Evolutionary conservation across 2,113 vertebrate species (phyloP).

Genomic region (Peromyscus leucopus): DNA sequence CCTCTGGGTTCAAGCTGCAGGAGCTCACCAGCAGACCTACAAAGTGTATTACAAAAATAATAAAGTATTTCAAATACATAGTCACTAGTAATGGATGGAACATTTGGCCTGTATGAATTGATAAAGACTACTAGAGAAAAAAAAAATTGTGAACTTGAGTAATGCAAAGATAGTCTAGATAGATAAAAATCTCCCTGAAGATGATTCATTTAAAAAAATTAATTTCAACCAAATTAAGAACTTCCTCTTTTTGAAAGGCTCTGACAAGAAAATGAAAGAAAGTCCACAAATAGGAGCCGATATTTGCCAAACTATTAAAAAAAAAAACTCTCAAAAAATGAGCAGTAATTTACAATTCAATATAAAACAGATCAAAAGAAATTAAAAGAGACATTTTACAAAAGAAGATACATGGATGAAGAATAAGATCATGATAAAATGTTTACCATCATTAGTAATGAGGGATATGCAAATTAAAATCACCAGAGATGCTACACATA

Average conservation of each 20-base stretch:
- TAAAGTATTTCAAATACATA: background rate
- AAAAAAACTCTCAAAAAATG: constrained; percentile 1
- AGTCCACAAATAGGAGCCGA: fast-evolving
- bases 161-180: constrained; percentile 4
- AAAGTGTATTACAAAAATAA: background rate
- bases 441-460: background rate
- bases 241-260: background rate
- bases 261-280: constrained; percentile 14
- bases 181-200: background rate
- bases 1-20: background rate
- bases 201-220: background rate
- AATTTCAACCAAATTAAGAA: constrained; percentile 30
- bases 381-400: background rate
- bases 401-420: background rate
- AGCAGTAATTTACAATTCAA: background rate
- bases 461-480: background rate
- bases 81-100: background rate
- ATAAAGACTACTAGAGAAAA: background rate
- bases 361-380: background rate
- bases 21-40: background rate
- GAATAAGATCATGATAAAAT: background rate
- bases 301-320: background rate
- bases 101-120: background rate
- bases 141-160: background rate
- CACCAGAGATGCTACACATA: background rate